Conservation (phyloP, 2,888 invertebrate genomes). For the Drosophila lutescens region DNA sequence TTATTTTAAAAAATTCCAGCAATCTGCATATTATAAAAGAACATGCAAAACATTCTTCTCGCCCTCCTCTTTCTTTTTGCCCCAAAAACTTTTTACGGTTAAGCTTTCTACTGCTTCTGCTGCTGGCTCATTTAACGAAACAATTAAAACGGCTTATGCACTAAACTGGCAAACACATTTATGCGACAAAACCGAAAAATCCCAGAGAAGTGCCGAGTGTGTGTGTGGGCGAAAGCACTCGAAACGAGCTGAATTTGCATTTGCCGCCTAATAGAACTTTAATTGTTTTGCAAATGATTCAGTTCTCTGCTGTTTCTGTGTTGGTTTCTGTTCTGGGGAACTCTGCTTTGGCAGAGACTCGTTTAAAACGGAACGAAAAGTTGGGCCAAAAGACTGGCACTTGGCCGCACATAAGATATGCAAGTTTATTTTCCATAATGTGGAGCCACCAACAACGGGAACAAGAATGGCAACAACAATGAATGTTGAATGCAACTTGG, state of each 20-base stretch:
- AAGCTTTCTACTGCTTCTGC: slow-evolving; percentile 48
- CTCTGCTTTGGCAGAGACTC: neutral
- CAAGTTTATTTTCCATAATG: slow-evolving; percentile 60
- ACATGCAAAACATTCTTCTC: slow-evolving; percentile 42
- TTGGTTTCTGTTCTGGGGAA: neutral
- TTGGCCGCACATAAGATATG: slow-evolving; percentile 47
- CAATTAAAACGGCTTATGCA: slow-evolving; percentile 77
- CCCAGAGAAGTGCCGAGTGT: slow-evolving; percentile 27
- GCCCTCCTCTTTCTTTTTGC: slow-evolving; percentile 9
- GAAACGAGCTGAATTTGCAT: slow-evolving; percentile 62
- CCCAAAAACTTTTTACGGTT: slow-evolving; percentile 51
- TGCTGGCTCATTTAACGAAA: slow-evolving; percentile 73
- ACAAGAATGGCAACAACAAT: slow-evolving; percentile 17
- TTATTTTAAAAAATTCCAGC: slow-evolving; percentile 5
- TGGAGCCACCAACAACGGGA: slow-evolving; percentile 19
- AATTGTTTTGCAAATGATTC: slow-evolving; percentile 66
- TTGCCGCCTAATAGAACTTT: slow-evolving; percentile 78
- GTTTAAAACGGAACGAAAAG: slow-evolving; percentile 44
- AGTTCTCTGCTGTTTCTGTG: neutral
- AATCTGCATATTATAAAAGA: slow-evolving; percentile 58
- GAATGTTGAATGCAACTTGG: slow-evolving; percentile 41
- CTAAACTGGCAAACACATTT: slow-evolving; percentile 70
- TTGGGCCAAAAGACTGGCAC: slow-evolving; percentile 17
- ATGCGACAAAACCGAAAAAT: slow-evolving; percentile 62
- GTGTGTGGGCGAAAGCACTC: slow-evolving; percentile 12